Conservation (phyloP, 2,113 vertebrate genomes). For the Petaurus breviceps region DNA sequence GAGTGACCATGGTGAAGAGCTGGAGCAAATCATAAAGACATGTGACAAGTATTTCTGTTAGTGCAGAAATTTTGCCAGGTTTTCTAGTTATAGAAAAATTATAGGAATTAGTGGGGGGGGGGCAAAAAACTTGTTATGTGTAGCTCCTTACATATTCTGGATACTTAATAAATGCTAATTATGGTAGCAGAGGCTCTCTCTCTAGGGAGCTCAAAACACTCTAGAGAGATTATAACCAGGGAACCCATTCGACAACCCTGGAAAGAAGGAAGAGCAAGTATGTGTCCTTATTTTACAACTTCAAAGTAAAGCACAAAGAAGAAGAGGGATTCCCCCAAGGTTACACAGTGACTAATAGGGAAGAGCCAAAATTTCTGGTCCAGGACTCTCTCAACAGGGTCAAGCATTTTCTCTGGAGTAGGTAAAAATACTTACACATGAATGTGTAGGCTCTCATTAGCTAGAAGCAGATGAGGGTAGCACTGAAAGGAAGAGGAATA, state of each 20-base stretch:
- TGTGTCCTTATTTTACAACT: not conserved
- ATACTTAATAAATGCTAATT: not conserved
- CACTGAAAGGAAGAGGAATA: not conserved
- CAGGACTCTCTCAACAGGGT: not conserved
- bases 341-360: not conserved
- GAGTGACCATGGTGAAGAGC: not conserved
- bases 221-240: not conserved
- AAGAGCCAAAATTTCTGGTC: not conserved
- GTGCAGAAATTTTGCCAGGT: not conserved
- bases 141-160: not conserved
- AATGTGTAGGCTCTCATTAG: not conserved
- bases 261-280: not conserved
- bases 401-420: not conserved
- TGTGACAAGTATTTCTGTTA: not conserved
- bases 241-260: not conserved
- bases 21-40: not conserved
- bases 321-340: not conserved
- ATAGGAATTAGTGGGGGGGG: not conserved
- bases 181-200: not conserved
- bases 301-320: accelerated
- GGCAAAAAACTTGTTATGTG: not conserved
- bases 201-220: not conserved
- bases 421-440: not conserved
- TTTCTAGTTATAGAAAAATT: not conserved
- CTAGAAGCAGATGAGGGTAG: not conserved